Evolutionary conservation across 2,113 vertebrate species (phyloP), one percentile per base, ranked within the genome.

Genomic region (Condylura cristata): DNA sequence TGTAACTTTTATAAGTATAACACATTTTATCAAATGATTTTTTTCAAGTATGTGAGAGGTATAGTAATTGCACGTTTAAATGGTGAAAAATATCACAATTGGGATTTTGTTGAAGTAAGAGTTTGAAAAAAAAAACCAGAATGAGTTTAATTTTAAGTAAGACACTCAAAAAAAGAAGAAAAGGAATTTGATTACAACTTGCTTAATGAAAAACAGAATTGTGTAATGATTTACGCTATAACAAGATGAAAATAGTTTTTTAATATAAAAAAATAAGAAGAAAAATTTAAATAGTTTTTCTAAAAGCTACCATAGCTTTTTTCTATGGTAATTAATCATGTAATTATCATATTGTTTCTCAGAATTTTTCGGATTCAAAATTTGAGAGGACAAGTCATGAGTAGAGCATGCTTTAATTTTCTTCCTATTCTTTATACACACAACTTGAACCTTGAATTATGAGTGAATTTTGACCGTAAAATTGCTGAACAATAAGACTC

Each of bases 391-490:
- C 63, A 88, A 82, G 44, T 0, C 46, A 2, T 72, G 7, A 48
- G 34, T 91, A 48, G 78, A 93, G 53, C 32, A 81, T 32, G 10
- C 88, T 88, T 75, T 78, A 46, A 44, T 6, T 94, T 90, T 32
- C 74, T 48, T 94, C n/a, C 20, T 86, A 70, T 10, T 78, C 48
- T 74, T 91, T 65, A 95, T 93, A 75, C 92, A 86, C 94, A 93
- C n/a, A 95, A 86, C 87, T 96, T 95, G 68, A 72, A 39, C 0
- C 17, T 86, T 72, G n/a, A 94, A 20, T 65, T 56, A 32, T 58
- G 51, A 28, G 7, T 63, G 34, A 71, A n/a, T 44, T 75, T 74
- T 66, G 17, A 8, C 6, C 46, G 12, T 8, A 8, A 48, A 95
- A 76, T 5, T 34, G 1, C 51, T 88, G 26, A 85, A 72, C 13